phyloP scores from a whole-genome alignment of 2,113 vertebrate species.

The Stomatorhinus ivindoensis region DNA sequence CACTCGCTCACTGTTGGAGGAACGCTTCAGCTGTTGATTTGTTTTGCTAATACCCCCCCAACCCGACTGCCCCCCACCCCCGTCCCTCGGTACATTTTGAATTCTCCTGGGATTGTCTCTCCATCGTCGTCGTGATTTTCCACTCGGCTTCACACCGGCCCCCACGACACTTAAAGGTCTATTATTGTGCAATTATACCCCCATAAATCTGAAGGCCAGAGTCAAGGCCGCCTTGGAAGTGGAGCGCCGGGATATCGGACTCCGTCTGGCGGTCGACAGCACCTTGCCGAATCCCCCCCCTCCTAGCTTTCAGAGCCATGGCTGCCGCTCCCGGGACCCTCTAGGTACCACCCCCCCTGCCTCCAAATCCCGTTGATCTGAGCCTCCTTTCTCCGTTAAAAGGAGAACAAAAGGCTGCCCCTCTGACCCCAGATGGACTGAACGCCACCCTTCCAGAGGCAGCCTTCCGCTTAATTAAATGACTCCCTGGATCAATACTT shows the following conservation, averaged over 20 bases:
- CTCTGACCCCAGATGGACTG: not conserved
- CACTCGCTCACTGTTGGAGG: not conserved
- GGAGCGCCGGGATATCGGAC: not conserved
- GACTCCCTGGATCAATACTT: conserved; percentile 11
- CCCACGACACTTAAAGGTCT: not conserved
- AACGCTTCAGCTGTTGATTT: not conserved
- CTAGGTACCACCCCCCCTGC: not conserved
- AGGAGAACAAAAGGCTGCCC: not conserved
- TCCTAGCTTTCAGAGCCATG: not conserved
- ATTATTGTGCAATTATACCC: not conserved
- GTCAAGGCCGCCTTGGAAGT: not conserved
- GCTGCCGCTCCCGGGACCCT: not conserved
- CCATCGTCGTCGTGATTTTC: not conserved
- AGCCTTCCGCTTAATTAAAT: conserved; percentile 10
- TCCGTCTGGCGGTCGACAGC: not conserved
- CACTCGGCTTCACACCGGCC: not conserved
- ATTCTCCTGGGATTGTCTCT: not conserved
- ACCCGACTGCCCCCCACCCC: not conserved
- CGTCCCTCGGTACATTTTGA: not conserved
- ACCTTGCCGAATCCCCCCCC: too few species aligned
- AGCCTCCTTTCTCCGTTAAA: not conserved
- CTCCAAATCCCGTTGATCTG: not conserved
- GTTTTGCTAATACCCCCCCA: not conserved
- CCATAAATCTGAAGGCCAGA: not conserved
- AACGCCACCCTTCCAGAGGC: not conserved